These are phyloP conservation scores for Hydropsyche tenuis DNA, from an alignment of 1,140 invertebrate genomes.

Conservation along the genomic window DNA sequence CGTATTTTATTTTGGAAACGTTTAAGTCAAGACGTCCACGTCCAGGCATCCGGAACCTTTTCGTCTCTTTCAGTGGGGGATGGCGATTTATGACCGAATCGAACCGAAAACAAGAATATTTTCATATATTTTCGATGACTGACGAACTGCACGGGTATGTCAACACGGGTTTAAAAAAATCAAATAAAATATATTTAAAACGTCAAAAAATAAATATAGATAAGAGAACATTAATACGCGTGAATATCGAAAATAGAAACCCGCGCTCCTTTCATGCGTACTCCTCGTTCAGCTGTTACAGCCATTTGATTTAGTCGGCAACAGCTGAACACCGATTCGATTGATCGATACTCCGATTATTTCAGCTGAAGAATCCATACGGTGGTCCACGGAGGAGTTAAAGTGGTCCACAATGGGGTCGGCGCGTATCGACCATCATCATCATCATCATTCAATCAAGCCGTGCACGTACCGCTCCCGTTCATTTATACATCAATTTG, in stretches of 20 bases:
- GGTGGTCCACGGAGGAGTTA: not conserved
- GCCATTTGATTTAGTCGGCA: conserved; percentile 32
- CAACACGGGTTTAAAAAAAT: not conserved
- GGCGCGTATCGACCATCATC: conserved; percentile 32
- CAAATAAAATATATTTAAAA: too few species aligned
- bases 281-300: conserved; percentile 17
- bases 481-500: conserved; percentile 40
- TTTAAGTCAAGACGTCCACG: not conserved
- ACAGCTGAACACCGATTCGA: conserved; percentile 30
- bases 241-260: conserved; percentile 16
- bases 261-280: not conserved
- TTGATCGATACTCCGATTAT: conserved; percentile 13
- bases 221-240: not conserved
- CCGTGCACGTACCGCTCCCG: conserved; percentile 16
- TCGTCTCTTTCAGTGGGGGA: not conserved
- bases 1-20: conserved; percentile 18
- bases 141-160: conserved; percentile 1
- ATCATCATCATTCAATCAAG: conserved; percentile 41
- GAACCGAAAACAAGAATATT: conserved; percentile 13
- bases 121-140: conserved; percentile 18
- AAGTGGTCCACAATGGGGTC: conserved; percentile 41
- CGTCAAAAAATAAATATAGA: conserved; percentile 5
- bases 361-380: too few species aligned
- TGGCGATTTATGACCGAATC: conserved; percentile 13
- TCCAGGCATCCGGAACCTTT: conserved; percentile 15